Evolutionary conservation across 2,888 invertebrate genomes (phyloP).

Genomic region (Taphrorychus bicolor): DNA sequence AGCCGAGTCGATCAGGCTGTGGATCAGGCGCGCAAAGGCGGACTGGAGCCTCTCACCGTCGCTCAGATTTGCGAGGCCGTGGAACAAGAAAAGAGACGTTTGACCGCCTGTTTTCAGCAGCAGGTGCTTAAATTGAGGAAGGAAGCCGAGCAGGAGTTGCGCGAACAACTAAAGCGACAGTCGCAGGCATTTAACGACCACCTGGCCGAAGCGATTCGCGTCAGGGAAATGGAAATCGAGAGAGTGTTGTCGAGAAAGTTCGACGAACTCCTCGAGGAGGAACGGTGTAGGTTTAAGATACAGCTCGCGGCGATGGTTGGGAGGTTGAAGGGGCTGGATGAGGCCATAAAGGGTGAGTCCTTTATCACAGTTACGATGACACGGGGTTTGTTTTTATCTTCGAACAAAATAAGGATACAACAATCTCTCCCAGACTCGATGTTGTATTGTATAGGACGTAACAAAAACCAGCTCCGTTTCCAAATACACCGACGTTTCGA

Average conservation of each 20-base stretch:
- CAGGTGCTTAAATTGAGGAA: constrained; percentile 73
- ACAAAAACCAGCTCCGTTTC: no score
- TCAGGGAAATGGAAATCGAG: constrained; percentile 63
- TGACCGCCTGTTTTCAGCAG: constrained; percentile 75
- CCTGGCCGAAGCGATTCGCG: constrained; percentile 71
- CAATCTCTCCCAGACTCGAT: no score
- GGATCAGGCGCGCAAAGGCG: constrained; percentile 64
- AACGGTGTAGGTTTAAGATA: constrained; percentile 71
- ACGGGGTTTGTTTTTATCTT: no score
- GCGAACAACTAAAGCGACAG: constrained; percentile 82
- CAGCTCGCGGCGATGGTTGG: constrained; percentile 78
- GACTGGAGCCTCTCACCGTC: constrained; percentile 56
- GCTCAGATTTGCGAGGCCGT: constrained; percentile 75
- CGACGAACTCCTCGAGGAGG: constrained; percentile 73
- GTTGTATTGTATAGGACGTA: no score
- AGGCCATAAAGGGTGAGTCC: constrained; percentile 71
- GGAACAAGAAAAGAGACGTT: constrained; percentile 70
- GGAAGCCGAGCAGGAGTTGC: constrained; percentile 74
- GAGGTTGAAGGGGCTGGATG: constrained; percentile 78
- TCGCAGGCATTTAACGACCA: constrained; percentile 87
- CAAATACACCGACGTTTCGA: no score
- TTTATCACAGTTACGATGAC: neutral
- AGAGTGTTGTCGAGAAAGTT: constrained; percentile 64
- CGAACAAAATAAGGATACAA: no score
- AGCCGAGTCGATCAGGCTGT: constrained; percentile 70